These are phyloP conservation scores for Xiphydria camelus DNA, from an alignment of 2,888 invertebrate genomes.

Conservation along the genomic window DNA sequence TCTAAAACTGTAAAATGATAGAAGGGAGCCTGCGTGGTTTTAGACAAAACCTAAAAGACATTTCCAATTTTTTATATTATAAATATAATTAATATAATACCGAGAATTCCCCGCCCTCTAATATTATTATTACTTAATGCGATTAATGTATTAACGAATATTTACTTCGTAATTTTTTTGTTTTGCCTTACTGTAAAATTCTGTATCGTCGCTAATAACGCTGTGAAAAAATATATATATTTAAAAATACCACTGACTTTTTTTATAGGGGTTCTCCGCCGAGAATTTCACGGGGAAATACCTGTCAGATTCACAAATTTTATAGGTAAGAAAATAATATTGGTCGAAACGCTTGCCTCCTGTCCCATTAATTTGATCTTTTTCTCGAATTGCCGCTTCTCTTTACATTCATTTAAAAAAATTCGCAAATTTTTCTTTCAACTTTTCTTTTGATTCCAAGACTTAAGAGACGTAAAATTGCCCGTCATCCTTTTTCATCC, in stretches of 20 bases:
- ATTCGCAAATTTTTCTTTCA: no score
- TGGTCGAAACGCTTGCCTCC: no score
- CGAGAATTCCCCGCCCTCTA: conserved; percentile 20
- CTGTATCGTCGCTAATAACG: conserved; percentile 53
- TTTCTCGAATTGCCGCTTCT: no score
- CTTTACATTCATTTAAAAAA: no score
- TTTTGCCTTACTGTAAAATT: conserved; percentile 45
- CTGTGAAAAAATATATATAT: conserved; percentile 41
- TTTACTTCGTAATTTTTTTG: conserved; percentile 38
- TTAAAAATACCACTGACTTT: background rate
- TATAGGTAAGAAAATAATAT: no score
- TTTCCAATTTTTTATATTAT: conserved; percentile 34
- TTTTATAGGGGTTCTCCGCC: no score
- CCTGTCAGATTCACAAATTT: no score
- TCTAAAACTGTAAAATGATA: conserved; percentile 18
- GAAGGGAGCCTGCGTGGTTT: conserved; percentile 14
- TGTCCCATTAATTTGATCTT: no score
- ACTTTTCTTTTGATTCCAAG: no score
- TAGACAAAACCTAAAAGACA: conserved; percentile 32
- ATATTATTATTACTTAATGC: conserved; percentile 38
- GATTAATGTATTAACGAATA: conserved; percentile 53
- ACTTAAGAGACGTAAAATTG: no score
- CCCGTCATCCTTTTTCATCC: no score
- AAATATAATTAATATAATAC: conserved; percentile 31
- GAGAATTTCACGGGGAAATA: no score